Percentiles rank a stretch among this genome's conserved stretches.
Evolutionary conservation across 1,140 invertebrate genomes (phyloP).

Genomic region (Cotesia chilonis): DNA sequence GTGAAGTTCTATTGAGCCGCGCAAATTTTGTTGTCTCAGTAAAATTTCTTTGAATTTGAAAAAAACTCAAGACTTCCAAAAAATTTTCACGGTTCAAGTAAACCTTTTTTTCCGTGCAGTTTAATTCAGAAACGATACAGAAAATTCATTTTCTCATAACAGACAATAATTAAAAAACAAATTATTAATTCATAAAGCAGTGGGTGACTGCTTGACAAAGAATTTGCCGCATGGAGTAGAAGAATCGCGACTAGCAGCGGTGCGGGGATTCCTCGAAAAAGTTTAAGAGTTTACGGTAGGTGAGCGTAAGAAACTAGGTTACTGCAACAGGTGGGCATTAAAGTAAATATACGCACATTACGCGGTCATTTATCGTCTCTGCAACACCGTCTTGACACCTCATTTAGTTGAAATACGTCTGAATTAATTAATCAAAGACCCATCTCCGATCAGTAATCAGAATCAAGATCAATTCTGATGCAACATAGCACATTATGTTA

Average conservation of each 20-base stretch:
- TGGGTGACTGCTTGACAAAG: not conserved
- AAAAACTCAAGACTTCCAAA: no score
- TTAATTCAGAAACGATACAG: no score
- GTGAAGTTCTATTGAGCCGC: no score
- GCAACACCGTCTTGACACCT: slow-evolving; percentile 26
- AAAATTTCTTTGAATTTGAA: no score
- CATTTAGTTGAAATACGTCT: not conserved
- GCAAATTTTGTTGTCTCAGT: no score
- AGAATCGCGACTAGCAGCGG: slow-evolving; percentile 18
- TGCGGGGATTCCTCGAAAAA: slow-evolving; percentile 44
- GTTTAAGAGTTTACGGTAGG: slow-evolving; percentile 58
- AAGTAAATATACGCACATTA: slow-evolving; percentile 65
- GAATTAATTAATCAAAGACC: not conserved
- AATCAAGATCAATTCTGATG: slow-evolving; percentile 20
- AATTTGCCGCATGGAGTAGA: slow-evolving; percentile 17
- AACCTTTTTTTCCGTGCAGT: no score
- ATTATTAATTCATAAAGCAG: not conserved
- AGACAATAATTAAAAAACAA: not conserved
- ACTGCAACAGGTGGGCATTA: slow-evolving; percentile 63
- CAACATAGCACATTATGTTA: slow-evolving; percentile 41
- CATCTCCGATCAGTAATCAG: not conserved
- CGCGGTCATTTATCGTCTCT: slow-evolving; percentile 47
- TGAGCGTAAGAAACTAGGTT: slow-evolving; percentile 61
- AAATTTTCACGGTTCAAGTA: no score
- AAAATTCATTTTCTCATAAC: no score